Percentiles rank a stretch among this genome's conserved stretches.
Conservation (phyloP, 2,113 vertebrate species). For the Pterocles burchelli region DNA sequence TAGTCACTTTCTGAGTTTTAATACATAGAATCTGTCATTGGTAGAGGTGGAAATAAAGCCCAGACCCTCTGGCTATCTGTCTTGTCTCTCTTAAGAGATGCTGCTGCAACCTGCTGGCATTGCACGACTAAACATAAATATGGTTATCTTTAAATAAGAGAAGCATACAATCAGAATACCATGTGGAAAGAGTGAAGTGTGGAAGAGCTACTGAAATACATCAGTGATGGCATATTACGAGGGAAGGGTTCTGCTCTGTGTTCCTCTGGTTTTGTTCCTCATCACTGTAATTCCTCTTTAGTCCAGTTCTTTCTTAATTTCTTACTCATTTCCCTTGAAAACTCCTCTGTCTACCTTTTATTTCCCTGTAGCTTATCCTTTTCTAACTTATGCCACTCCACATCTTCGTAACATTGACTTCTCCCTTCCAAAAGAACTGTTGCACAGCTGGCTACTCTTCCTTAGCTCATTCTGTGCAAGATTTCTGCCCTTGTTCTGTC, state of each 20-base stretch:
- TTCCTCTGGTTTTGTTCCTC: background rate
- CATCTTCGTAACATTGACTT: background rate
- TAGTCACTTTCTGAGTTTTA: background rate
- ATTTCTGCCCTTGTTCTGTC: background rate
- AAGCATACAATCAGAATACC: background rate
- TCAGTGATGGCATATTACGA: background rate
- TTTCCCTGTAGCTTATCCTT: background rate
- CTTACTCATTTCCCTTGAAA: background rate
- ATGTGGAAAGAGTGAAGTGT: background rate
- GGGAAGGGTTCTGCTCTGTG: background rate
- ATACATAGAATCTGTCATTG: background rate
- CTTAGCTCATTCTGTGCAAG: background rate
- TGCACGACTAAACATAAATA: background rate
- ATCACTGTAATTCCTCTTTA: background rate
- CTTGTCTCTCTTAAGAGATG: background rate
- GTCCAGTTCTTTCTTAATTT: background rate
- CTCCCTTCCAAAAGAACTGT: background rate
- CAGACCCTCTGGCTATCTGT: background rate
- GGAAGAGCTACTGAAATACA: background rate
- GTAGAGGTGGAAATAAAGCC: background rate
- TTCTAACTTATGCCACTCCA: background rate
- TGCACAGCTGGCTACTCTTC: background rate
- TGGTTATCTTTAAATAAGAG: background rate
- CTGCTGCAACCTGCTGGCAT: background rate
- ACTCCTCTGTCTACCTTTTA: background rate